Base-by-base conservation (phyloP, 1,140 invertebrate species). In the Oncopeltus fasciatus region DNA sequence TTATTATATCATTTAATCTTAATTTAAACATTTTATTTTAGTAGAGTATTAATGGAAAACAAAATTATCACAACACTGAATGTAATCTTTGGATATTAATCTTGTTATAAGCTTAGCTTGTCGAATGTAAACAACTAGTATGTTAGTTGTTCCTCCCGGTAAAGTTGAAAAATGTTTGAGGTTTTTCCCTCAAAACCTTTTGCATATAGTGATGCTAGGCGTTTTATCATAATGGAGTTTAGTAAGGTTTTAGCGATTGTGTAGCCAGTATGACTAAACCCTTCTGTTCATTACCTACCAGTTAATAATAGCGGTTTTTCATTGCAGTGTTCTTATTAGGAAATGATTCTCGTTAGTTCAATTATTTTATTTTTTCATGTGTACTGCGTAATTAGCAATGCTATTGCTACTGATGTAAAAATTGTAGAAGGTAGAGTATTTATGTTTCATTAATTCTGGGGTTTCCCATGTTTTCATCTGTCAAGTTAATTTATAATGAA, bases 101-200 rank as follows among this genome's bases (percentile, higher is more conserved):
- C 20, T 53, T 16, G 20, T 26, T 18, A 53, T 21, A 24, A 14
- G 20, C 49, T 24, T 53, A 53, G 49, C 24, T 18, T 24, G 26
- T 14, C 26, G 49, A 53, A 53, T 53, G 49, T 53, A 53, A 53
- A 53, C 49, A 53, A 53, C 18, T 53, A 53, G 49, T 53, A 53
- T 53, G 49, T 26, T 24, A 20, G 49, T 24, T 24, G 24, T 53
- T 53, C 2, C 16, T 9, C 14, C 49, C 49, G 49, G 49, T 26
- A 53, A 53, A 16, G 20, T 24, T 24, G 24, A 24, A 53, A 53
- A 26, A 53, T 53, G 24, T 26, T 26, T 26, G 49, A 53, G 49
- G 49, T 24, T 53, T 53, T 24, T 24, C 14, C 18, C 24, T 26
- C 18, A 53, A 26, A 53, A 24, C 21, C 24, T 24, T 53, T 24